Evolutionary conservation across 2,113 vertebrate genomes (phyloP).

Genomic region (Gasterosteus aculeatus): DNA sequence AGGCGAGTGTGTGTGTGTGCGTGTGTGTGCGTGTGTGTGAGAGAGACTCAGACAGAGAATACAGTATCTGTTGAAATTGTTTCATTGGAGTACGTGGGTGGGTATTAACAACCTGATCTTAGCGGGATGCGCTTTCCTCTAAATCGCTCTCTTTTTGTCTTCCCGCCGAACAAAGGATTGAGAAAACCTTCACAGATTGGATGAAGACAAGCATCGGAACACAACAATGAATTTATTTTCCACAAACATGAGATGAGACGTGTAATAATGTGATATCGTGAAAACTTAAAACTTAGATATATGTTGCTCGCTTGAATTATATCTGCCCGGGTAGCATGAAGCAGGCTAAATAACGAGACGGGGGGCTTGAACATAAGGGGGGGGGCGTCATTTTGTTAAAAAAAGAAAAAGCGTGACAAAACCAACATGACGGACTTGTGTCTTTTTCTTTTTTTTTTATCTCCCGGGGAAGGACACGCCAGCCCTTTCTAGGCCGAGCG

Average conservation of each 20-base stretch:
- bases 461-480: slow-evolving; percentile 52
- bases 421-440: slow-evolving; percentile 74
- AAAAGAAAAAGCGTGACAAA: slow-evolving; percentile 71
- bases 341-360: slow-evolving; percentile 24
- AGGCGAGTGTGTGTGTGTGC: slow-evolving; percentile 53
- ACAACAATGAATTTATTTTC: slow-evolving; percentile 59
- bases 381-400: slow-evolving; percentile 57
- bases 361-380: slow-evolving; percentile 32
- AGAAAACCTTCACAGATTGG: slow-evolving; percentile 83
- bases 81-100: slow-evolving; percentile 81
- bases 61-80: slow-evolving; percentile 78
- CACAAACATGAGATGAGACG: slow-evolving; percentile 45
- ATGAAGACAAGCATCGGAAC: slow-evolving; percentile 79
- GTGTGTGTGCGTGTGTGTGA: slow-evolving; percentile 47
- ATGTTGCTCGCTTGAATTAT: slow-evolving; percentile 56
- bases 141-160: slow-evolving; percentile 68
- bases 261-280: slow-evolving; percentile 68
- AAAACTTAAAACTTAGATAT: slow-evolving; percentile 71
- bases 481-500: slow-evolving; percentile 31
- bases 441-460: slow-evolving; percentile 16
- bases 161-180: slow-evolving; percentile 76
- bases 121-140: slow-evolving; percentile 77
- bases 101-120: slow-evolving; percentile 85
- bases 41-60: slow-evolving; percentile 51
- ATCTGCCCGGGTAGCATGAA: slow-evolving; percentile 59